Percentiles rank a stretch among this genome's conserved stretches.
These are phyloP conservation scores for Acanthoscelides obtectus DNA, from an alignment of 2,888 invertebrate species.

Conservation along the genomic window DNA sequence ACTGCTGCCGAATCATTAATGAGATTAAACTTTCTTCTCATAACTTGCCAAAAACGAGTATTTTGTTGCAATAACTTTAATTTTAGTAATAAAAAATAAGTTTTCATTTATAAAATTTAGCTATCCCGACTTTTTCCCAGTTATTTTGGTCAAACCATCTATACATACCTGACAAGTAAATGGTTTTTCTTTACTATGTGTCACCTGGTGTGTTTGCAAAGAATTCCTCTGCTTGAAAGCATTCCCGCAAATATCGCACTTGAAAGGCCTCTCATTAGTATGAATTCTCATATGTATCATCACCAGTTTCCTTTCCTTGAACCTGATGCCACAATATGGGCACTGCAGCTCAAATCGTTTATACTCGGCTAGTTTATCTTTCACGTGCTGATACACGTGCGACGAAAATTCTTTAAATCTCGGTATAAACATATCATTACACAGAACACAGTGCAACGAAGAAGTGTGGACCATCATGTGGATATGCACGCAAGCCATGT, in stretches of 20 bases:
- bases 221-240: neutral
- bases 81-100: too few relatives aligned
- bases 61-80: too few relatives aligned
- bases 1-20: too few relatives aligned
- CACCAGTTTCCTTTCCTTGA: neutral
- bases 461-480: neutral
- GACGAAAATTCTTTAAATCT: neutral
- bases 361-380: neutral
- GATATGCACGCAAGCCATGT: neutral
- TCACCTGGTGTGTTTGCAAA: neutral
- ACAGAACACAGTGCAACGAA: neutral
- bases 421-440: neutral
- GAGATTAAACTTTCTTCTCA: too few relatives aligned
- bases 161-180: neutral
- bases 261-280: neutral
- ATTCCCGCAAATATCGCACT: neutral
- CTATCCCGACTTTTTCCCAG: too few relatives aligned
- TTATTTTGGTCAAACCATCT: too few relatives aligned
- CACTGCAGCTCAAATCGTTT: neutral
- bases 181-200: neutral
- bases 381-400: neutral
- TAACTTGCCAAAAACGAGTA: too few relatives aligned
- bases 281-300: neutral
- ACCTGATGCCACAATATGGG: neutral
- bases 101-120: too few relatives aligned